A percentile compares a stretch with the other conserved stretches of the same genome.
Evolutionary conservation across 2,888 invertebrate species (phyloP).

Genomic region (Neelides folsomi): DNA sequence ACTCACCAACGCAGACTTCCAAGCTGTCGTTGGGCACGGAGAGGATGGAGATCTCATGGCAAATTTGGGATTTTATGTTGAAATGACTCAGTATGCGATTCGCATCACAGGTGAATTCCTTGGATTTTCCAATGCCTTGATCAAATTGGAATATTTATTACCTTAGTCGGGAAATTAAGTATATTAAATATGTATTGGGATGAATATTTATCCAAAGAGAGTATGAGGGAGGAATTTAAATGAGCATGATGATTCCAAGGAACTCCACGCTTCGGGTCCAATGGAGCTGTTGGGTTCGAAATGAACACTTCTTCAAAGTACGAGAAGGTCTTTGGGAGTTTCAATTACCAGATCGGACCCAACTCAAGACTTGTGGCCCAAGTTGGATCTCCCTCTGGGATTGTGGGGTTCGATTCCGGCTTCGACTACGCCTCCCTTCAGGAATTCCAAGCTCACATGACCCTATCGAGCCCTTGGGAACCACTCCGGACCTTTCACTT

Average conservation of each 20-base stretch:
- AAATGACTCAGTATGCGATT: constrained; percentile 28
- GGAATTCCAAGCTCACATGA: constrained; percentile 30
- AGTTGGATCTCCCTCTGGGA: constrained; percentile 33
- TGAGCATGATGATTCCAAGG: no score
- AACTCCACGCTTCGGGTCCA: constrained; percentile 31
- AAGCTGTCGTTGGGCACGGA: constrained; percentile 28
- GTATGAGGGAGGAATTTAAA: no score
- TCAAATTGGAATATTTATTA: no score
- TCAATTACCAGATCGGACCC: constrained; percentile 32
- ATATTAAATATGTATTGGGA: no score
- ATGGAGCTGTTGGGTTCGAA: constrained; percentile 31
- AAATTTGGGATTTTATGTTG: constrained; percentile 28
- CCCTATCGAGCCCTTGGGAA: constrained; percentile 32
- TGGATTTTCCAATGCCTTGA: no score
- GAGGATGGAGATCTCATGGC: constrained; percentile 31
- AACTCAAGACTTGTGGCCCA: constrained; percentile 31
- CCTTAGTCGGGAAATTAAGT: no score
- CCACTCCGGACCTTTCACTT: constrained; percentile 30
- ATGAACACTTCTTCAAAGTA: constrained; percentile 31
- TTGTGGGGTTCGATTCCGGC: constrained; percentile 29
- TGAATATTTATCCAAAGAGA: no score
- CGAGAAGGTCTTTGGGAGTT: constrained; percentile 34
- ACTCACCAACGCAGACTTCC: constrained; percentile 27
- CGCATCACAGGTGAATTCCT: constrained; percentile 29
- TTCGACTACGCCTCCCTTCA: constrained; percentile 23